Conservation (phyloP, 1,140 invertebrate genomes). For the Apocrypta bakeri region DNA sequence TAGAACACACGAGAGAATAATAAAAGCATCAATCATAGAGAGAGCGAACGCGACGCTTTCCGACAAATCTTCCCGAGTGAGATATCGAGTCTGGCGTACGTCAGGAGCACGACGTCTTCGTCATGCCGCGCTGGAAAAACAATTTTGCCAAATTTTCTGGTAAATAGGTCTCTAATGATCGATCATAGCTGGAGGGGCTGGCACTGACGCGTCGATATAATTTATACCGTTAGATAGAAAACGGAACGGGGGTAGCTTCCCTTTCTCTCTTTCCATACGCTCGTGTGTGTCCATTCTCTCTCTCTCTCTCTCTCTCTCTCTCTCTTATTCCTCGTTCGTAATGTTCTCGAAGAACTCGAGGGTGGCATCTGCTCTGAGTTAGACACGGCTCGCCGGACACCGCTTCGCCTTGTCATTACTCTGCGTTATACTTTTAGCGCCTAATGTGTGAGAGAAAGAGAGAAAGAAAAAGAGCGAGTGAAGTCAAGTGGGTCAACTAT, state of each 20-base stretch:
- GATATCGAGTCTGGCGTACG: conserved; percentile 44
- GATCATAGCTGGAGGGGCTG: conserved; percentile 71
- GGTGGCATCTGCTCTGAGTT: conserved; percentile 74
- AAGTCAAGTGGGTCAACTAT: conserved; percentile 69
- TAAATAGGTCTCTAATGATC: conserved; percentile 73
- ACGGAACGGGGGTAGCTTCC: conserved; percentile 70
- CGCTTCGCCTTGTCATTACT: conserved; percentile 54
- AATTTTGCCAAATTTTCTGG: conserved; percentile 72
- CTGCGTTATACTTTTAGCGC: conserved; percentile 54
- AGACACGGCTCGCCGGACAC: conserved; percentile 70
- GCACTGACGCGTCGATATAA: conserved; percentile 73
- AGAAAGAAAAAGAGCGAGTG: no score
- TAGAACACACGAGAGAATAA: not conserved
- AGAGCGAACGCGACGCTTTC: not conserved
- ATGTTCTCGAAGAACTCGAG: conserved; percentile 54
- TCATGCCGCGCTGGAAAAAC: conserved; percentile 58
- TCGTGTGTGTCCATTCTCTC: not conserved
- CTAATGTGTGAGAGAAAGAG: not conserved
- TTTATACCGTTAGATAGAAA: conserved; percentile 71
- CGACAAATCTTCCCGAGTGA: conserved; percentile 34
- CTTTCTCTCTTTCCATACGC: conserved; percentile 49
- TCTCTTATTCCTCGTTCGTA: not conserved
- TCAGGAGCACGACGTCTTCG: conserved; percentile 49
- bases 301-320: no score
- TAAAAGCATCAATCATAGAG: conserved; percentile 35